Conservation (phyloP, 1,140 invertebrate genomes). For the Teleogryllus occipitalis region DNA sequence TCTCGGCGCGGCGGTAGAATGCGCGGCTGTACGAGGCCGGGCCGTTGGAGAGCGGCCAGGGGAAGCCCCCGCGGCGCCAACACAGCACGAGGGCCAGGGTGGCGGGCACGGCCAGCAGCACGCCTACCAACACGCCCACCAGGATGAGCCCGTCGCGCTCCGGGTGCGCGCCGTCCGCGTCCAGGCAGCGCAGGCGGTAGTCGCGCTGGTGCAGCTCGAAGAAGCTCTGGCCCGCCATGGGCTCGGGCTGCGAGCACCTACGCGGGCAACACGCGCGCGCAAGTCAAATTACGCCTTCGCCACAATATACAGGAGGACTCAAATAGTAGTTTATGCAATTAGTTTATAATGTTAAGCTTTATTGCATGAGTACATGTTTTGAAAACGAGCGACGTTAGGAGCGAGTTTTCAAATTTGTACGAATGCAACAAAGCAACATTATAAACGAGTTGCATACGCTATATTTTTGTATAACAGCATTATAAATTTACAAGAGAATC, state of each 20-base stretch:
- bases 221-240: conserved; percentile 48
- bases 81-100: conserved; percentile 46
- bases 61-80: conserved; percentile 39
- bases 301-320: neutral
- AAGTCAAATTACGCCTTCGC: neutral
- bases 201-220: conserved; percentile 44
- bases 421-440: too few species aligned
- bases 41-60: conserved; percentile 28
- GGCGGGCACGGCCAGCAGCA: conserved; percentile 56
- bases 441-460: too few species aligned
- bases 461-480: too few species aligned
- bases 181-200: conserved; percentile 49
- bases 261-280: neutral
- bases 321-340: too few species aligned
- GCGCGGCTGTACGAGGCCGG: conserved; percentile 53
- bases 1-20: conserved; percentile 55
- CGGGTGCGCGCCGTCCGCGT: conserved; percentile 48
- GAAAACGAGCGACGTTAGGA: too few species aligned
- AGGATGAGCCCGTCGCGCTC: conserved; percentile 56
- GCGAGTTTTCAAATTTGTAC: too few species aligned
- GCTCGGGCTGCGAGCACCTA: conserved; percentile 48
- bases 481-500: too few species aligned
- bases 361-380: too few species aligned
- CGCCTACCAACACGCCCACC: conserved; percentile 54
- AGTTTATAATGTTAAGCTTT: too few species aligned